Conservation (phyloP, 1,140 invertebrate genomes). For the Sitophilus oryzae region DNA sequence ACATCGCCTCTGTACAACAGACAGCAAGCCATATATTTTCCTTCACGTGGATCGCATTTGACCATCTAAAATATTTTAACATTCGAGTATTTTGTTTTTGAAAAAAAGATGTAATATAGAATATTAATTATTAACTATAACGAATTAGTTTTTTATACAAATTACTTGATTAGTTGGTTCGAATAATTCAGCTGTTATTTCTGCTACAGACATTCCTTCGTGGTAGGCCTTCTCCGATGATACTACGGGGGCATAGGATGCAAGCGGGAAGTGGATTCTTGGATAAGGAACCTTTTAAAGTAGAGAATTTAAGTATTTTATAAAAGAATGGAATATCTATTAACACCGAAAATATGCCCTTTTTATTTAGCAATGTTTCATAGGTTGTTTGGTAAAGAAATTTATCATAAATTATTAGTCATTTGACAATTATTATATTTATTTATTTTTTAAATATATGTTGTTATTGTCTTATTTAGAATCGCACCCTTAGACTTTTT, state of each 20-base stretch:
- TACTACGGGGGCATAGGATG: slow-evolving; percentile 61
- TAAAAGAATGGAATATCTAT: neutral
- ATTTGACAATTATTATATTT: no score
- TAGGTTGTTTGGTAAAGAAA: no score
- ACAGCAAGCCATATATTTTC: slow-evolving; percentile 85
- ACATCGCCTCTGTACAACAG: slow-evolving; percentile 61
- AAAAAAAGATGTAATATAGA: no score
- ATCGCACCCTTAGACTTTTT: no score
- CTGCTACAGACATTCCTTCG: slow-evolving; percentile 53
- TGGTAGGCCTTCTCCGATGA: slow-evolving; percentile 60
- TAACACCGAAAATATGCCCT: neutral
- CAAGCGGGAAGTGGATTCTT: slow-evolving; percentile 64
- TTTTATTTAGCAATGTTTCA: neutral
- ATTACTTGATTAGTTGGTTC: slow-evolving; percentile 51
- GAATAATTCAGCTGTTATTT: slow-evolving; percentile 46
- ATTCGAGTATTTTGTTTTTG: no score
- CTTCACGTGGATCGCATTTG: slow-evolving; percentile 78
- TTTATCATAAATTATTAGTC: no score
- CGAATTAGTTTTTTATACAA: slow-evolving; percentile 42
- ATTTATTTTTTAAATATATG: no score
- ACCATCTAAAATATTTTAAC: slow-evolving; percentile 57
- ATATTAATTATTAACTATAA: no score
- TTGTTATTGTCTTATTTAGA: no score
- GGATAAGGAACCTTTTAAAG: slow-evolving; percentile 54
- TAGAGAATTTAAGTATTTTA: neutral